Evolutionary conservation across 2,797 vertebrate species (phyloP), one percentile per base, ranked within the genome.

Genomic region (Thaleichthys pacificus): DNA sequence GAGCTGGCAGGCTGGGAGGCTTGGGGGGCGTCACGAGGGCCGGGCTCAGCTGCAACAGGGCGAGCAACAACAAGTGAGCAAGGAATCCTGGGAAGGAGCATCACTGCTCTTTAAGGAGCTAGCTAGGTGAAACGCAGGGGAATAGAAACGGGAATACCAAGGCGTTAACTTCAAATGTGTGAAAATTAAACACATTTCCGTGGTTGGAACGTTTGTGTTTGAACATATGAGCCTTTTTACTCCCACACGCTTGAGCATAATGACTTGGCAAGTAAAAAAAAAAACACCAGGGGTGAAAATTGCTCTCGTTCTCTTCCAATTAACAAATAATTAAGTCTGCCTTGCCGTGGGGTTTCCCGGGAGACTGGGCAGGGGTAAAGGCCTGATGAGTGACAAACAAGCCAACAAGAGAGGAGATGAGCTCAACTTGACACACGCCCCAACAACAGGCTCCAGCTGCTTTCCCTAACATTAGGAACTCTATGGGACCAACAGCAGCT

Each of bases 271-370:
- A 72, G 58, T 72, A 1, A 26, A 26, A 3, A 26, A 3, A 56
- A 70, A 32, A 32, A 67, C 63, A 68, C 68, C 26, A 5, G 73
- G 72, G 69, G 73, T 47, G 42, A 47, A 47, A 62, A 57, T 78
- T 67, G 71, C 78, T 78, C 71, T 66, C 26, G 66, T 80, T 73
- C 35, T 66, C 74, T 72, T 77, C 49, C 76, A 78, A 80, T 80
- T 72, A 80, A 63, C 72, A 35, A 76, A 73, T 71, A 69, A 69
- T 78, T 71, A 76, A 72, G 30, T 57, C 51, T 47, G 57, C 66
- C 24, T 14, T 21, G 7, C 54, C 8, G 51, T 21, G 3, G 47
- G 17, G 24, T 35, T 49, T 80, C 76, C 61, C 76, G 42, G 60
- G 42, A 57, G 62, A 28, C 56, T 72, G 54, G 26, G 57, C 11